Conservation (phyloP, 2,888 invertebrate genomes). For the Horisme vitalbata region DNA sequence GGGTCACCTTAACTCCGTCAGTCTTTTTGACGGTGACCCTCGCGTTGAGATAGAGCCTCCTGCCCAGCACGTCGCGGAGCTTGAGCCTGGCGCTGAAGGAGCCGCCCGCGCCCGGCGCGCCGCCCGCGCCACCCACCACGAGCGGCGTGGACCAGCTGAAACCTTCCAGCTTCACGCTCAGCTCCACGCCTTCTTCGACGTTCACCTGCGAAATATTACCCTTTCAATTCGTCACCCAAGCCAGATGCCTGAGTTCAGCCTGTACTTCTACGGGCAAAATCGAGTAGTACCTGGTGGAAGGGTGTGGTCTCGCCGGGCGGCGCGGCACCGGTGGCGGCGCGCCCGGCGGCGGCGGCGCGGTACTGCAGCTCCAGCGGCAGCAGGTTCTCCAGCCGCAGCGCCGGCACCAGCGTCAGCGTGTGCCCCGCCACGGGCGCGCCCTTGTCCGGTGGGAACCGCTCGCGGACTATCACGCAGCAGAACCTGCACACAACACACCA, state of each 20-base stretch:
- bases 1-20: slow-evolving; percentile 76
- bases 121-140: slow-evolving; percentile 68
- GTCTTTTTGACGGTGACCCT: slow-evolving; percentile 72
- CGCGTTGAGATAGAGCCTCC: slow-evolving; percentile 90
- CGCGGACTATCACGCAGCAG: slow-evolving; percentile 90
- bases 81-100: slow-evolving; percentile 87
- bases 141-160: slow-evolving; percentile 89
- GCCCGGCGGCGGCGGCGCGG: slow-evolving; percentile 56
- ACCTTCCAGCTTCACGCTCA: slow-evolving; percentile 91
- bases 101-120: slow-evolving; percentile 77
- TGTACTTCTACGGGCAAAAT: too few species aligned
- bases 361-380: slow-evolving; percentile 91
- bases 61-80: slow-evolving; percentile 87
- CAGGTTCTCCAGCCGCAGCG: slow-evolving; percentile 92
- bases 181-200: slow-evolving; percentile 87
- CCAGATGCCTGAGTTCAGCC: too few species aligned
- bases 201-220: too few species aligned
- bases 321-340: slow-evolving; percentile 55
- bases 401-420: slow-evolving; percentile 91
- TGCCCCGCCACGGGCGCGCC: slow-evolving; percentile 91
- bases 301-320: slow-evolving; percentile 64
- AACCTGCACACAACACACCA: slow-evolving; percentile 82
- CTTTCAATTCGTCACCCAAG: too few species aligned
- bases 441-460: slow-evolving; percentile 89
- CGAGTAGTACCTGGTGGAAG: slow-evolving; percentile 58